Conservation (phyloP, 2,113 vertebrate species). For the Trogon melanurus region DNA sequence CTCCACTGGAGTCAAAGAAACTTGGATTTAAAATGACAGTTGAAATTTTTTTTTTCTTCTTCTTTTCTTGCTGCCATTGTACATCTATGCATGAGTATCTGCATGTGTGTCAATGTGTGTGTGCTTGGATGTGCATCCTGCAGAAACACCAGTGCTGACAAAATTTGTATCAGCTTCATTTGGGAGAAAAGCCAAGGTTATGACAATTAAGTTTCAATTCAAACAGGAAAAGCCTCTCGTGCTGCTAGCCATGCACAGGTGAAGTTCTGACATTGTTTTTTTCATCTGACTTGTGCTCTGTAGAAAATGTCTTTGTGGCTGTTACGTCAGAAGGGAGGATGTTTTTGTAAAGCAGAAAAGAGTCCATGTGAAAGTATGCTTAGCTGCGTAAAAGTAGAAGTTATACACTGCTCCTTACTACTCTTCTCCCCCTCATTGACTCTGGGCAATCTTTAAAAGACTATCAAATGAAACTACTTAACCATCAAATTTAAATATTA, state of each 20-base stretch:
- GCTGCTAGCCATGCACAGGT: background rate
- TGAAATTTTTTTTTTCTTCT: background rate
- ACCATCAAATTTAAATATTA: background rate
- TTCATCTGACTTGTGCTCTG: background rate
- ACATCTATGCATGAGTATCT: background rate
- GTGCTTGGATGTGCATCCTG: background rate
- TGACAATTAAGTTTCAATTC: background rate
- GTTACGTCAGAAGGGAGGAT: background rate
- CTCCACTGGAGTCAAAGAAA: constrained; percentile 45
- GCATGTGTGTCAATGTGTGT: background rate
- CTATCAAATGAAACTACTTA: background rate
- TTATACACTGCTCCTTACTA: background rate
- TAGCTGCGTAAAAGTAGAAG: background rate
- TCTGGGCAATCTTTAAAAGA: background rate
- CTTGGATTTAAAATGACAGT: constrained; percentile 40
- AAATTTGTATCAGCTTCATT: background rate
- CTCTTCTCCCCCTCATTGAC: background rate
- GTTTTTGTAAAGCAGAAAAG: background rate
- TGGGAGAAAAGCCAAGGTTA: background rate
- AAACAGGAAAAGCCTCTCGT: background rate
- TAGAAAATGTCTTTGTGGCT: background rate
- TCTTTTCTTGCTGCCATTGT: constrained; percentile 37
- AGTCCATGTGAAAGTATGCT: background rate
- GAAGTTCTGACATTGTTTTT: background rate
- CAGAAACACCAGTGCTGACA: background rate